Evolutionary conservation across 2,888 invertebrate genomes (phyloP).

Genomic region (Strigamia transsilvanica): DNA sequence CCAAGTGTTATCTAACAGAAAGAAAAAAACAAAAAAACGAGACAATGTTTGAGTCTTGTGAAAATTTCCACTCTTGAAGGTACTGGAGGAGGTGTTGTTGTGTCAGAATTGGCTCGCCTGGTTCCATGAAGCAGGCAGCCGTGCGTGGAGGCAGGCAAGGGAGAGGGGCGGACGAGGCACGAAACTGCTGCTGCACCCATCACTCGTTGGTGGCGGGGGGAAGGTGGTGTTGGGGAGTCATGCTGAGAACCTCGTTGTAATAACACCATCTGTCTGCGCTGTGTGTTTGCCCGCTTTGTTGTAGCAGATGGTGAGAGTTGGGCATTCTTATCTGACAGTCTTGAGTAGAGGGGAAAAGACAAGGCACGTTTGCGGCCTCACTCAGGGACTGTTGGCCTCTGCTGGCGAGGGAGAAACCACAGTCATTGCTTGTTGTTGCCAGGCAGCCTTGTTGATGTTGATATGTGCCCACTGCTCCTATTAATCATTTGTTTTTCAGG

Average conservation of each 20-base stretch:
- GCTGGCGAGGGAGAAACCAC: constrained; percentile 20
- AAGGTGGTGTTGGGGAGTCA: not conserved
- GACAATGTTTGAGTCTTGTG: not conserved
- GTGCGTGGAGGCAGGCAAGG: constrained; percentile 10
- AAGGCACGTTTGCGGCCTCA: constrained; percentile 20
- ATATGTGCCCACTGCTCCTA: not conserved
- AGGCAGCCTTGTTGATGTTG: constrained; percentile 4
- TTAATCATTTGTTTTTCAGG: constrained; percentile 14
- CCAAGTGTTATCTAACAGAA: not conserved
- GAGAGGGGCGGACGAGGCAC: not conserved
- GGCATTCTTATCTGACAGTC: constrained; percentile 20
- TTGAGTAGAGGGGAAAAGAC: constrained; percentile 20
- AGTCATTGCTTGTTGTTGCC: constrained; percentile 17
- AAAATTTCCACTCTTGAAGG: constrained; percentile 14
- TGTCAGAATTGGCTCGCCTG: constrained; percentile 20
- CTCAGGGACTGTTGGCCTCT: constrained; percentile 15
- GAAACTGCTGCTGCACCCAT: constrained; percentile 20
- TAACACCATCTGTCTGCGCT: not conserved
- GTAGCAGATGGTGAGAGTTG: not conserved
- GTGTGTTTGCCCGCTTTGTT: constrained; percentile 1
- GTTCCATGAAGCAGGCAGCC: constrained; percentile 20
- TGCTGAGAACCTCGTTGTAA: not conserved
- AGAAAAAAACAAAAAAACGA: not conserved
- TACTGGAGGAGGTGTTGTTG: constrained; percentile 9
- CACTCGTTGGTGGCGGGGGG: not conserved